Evolutionary conservation across 1,140 invertebrate species (phyloP).

Genomic region (Megathymus violae): DNA sequence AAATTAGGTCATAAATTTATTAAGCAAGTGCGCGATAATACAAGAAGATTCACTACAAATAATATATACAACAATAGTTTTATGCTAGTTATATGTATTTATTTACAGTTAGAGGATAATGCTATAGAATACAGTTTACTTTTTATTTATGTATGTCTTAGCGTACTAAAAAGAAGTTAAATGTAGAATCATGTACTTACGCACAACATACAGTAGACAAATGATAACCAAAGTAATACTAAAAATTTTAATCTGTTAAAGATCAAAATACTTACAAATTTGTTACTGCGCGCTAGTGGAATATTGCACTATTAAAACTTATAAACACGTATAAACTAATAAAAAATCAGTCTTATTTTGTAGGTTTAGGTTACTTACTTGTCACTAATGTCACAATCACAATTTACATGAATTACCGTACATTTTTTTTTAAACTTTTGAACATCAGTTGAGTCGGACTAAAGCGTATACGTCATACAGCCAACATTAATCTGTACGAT

Average conservation of each 20-base stretch:
- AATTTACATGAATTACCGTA: neutral
- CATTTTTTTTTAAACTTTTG: neutral
- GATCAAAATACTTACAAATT: constrained; percentile 3
- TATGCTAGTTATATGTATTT: too few relatives aligned
- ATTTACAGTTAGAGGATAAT: too few relatives aligned
- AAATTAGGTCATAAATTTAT: too few relatives aligned
- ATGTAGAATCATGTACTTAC: neutral
- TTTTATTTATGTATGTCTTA: too few relatives aligned
- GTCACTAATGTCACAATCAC: constrained; percentile 28
- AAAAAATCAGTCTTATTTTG: constrained; percentile 50
- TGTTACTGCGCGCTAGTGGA: neutral
- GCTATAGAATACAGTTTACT: too few relatives aligned
- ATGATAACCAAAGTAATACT: neutral
- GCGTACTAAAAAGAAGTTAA: too few relatives aligned
- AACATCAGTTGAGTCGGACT: too few relatives aligned
- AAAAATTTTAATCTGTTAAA: neutral
- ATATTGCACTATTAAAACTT: constrained; percentile 34
- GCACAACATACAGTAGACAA: neutral
- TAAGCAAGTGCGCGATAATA: too few relatives aligned
- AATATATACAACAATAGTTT: too few relatives aligned
- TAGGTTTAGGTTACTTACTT: constrained; percentile 49
- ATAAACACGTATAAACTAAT: constrained; percentile 36
- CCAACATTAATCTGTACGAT: too few relatives aligned
- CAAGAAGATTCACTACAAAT: too few relatives aligned
- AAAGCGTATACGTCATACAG: too few relatives aligned